These are phyloP conservation scores for Caretta caretta DNA, from an alignment of 2,113 vertebrate species.

Conservation along the genomic window DNA sequence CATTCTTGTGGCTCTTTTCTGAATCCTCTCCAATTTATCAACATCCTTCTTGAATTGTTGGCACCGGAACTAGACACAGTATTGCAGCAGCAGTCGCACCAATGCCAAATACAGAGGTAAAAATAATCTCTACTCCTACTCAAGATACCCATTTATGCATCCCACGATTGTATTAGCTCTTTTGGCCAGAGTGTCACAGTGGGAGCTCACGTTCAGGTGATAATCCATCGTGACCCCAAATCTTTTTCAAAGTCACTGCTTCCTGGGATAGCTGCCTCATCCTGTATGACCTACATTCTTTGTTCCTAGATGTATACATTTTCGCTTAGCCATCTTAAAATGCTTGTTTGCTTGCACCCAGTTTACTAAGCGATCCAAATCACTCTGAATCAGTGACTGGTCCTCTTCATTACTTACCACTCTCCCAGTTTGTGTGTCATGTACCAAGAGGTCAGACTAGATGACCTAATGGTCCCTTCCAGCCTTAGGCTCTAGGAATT, in stretches of 20 bases:
- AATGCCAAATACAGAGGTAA: neutral
- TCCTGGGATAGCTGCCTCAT: neutral
- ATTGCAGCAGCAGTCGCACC: neutral
- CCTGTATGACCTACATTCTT: neutral
- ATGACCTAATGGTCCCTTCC: neutral
- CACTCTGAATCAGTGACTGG: neutral
- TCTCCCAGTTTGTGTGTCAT: neutral
- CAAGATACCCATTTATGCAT: neutral
- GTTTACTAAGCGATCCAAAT: too few species aligned
- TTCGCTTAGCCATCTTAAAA: neutral
- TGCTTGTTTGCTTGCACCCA: neutral
- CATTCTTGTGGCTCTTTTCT: neutral
- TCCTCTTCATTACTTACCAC: neutral
- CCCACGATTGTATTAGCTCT: neutral
- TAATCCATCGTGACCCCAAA: neutral
- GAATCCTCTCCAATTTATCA: neutral
- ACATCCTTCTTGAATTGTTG: neutral
- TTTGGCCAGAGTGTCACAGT: neutral
- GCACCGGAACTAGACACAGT: neutral
- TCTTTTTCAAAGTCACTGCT: neutral
- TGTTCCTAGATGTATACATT: neutral
- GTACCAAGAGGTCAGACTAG: neutral
- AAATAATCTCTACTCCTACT: neutral
- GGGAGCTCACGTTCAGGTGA: neutral
- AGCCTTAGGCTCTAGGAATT: neutral